Conservation (phyloP, 1,140 invertebrate genomes). For the Chrysomallon squamiferum region DNA sequence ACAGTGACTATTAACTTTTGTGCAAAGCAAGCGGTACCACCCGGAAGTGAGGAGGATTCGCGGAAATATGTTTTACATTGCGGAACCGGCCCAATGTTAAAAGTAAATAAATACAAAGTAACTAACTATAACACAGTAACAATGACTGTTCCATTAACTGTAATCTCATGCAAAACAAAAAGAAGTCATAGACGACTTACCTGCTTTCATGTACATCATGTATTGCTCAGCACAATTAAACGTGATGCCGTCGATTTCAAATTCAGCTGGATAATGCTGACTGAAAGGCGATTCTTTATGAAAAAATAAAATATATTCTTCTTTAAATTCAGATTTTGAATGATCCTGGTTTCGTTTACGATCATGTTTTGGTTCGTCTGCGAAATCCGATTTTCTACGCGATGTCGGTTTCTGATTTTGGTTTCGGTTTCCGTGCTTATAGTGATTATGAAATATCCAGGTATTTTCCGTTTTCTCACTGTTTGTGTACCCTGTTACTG, state of each 20-base stretch:
- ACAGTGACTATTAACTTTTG: too few species aligned
- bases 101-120: too few species aligned
- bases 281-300: constrained; percentile 41
- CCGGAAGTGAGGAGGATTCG: too few species aligned
- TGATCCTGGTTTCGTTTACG: not conserved
- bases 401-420: not conserved
- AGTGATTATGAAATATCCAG: not conserved
- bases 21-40: too few species aligned
- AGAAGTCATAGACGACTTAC: constrained; percentile 12
- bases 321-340: not conserved
- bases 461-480: not conserved
- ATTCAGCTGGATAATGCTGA: constrained; percentile 32
- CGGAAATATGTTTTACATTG: too few species aligned
- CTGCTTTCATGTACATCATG: constrained; percentile 55
- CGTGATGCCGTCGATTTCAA: constrained; percentile 24
- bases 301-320: constrained; percentile 35
- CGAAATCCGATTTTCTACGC: not conserved
- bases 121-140: too few species aligned
- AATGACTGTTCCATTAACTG: too few species aligned
- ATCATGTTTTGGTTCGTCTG: not conserved
- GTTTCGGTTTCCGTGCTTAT: not conserved
- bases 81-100: too few species aligned
- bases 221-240: constrained; percentile 51
- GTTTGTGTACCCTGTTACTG: not conserved
- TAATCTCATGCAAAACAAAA: too few species aligned